Base-by-base conservation (phyloP, 2,113 vertebrate genomes). In the Siniperca knerii region DNA sequence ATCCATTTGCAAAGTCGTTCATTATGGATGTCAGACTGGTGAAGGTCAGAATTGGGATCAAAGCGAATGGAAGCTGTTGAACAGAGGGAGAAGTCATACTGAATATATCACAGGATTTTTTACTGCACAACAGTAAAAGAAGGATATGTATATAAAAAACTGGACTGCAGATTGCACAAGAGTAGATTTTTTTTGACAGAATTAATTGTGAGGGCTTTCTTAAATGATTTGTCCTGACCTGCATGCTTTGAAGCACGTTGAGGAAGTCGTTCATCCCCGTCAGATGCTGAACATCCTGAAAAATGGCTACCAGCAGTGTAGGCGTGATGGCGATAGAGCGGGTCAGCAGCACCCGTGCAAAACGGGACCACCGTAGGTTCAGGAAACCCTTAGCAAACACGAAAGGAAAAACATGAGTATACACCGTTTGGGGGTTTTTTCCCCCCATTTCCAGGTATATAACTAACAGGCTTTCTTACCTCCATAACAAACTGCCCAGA, bases 401-500 rank as follows among this genome's bases (percentile, higher is more conserved):
- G 3, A 13, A 29, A 54, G 10, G 10, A 75, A 54, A 40, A 61
- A 21, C 4, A 84, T 54, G 9, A 72, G 21, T 23, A 15, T 13
- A 18, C 7, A 64, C 48, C 6, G 29, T 29, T 29, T 29, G 29
- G 29, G 29, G 29, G 29, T 6, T 6, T 10, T 21, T 54, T 58
- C 35, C 35, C 35, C 35, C 35, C 35, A 25, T 40, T 15, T 16
- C 3, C 18, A 8, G 25, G 8, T 21, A 44, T 2, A 23, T 10
- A 29, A 20, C 6, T n/a, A 75, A 21, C 4, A 48, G 21, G 2
- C 5, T 9, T 18, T 61, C 71, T 16, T 87, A 99, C 98, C 97
- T 99, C 98, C 98, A 99, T 99, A 33, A 98, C 98, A 58, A 99
- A 99, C 96, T 99, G 98, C 21, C 98, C 98, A 0, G 98, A 98